Evolutionary conservation across 2,888 invertebrate genomes (phyloP).

Genomic region (Boloria selene): DNA sequence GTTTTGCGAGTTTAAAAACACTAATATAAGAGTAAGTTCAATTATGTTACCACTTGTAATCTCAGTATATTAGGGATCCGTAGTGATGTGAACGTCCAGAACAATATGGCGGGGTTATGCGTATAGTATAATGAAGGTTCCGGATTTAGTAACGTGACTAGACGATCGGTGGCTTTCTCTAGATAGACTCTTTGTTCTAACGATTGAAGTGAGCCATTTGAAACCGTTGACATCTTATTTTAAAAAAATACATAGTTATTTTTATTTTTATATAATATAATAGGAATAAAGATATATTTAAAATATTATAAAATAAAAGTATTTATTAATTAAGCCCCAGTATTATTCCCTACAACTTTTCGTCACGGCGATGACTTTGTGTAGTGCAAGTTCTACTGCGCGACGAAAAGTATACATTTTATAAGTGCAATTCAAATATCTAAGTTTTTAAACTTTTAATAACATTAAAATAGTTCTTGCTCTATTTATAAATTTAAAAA

Average conservation of each 20-base stretch:
- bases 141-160: conserved; percentile 60
- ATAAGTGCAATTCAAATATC: too few relatives aligned
- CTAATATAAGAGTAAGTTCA: neutral
- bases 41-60: conserved; percentile 58
- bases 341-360: too few relatives aligned
- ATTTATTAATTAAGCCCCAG: too few relatives aligned
- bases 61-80: conserved; percentile 60
- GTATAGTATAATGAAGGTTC: conserved; percentile 65
- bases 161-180: conserved; percentile 66
- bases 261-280: too few relatives aligned
- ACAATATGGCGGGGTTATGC: conserved; percentile 68
- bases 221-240: conserved; percentile 69
- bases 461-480: too few relatives aligned
- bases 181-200: conserved; percentile 64
- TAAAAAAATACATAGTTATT: neutral
- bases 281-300: too few relatives aligned
- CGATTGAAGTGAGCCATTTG: conserved; percentile 60
- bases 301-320: too few relatives aligned
- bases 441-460: too few relatives aligned
- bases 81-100: conserved; percentile 70
- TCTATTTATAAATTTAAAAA: too few relatives aligned
- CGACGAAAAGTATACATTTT: too few relatives aligned
- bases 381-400: too few relatives aligned
- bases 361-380: too few relatives aligned
- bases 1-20: neutral